Percentiles rank a stretch among this genome's conserved stretches.
These are phyloP conservation scores for Darwinula stevensoni DNA, from an alignment of 2,888 invertebrate genomes.

Conservation along the genomic window DNA sequence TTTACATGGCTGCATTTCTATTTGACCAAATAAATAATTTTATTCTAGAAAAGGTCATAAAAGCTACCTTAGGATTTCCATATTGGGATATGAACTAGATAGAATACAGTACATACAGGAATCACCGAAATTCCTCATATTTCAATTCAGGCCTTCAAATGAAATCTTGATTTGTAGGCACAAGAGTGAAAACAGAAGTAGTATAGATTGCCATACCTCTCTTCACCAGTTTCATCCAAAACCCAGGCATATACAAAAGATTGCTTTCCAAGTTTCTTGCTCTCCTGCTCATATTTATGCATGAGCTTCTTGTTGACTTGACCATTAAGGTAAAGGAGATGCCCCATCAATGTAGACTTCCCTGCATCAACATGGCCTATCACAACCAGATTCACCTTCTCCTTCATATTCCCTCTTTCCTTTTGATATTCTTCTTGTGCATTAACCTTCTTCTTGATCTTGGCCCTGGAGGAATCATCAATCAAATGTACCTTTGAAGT, in stretches of 20 bases:
- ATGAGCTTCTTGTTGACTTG: constrained; percentile 58
- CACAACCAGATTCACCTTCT: constrained; percentile 65
- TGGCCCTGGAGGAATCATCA: too few relatives aligned
- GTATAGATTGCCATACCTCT: too few relatives aligned
- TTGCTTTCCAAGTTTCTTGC: constrained; percentile 84
- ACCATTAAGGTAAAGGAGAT: constrained; percentile 55
- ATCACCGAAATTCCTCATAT: too few relatives aligned
- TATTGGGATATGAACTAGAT: too few relatives aligned
- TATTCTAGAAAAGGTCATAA: too few relatives aligned
- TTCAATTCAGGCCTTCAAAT: too few relatives aligned
- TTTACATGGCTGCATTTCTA: too few relatives aligned
- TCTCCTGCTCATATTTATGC: constrained; percentile 93
- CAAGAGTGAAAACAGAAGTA: not conserved
- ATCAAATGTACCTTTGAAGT: too few relatives aligned
- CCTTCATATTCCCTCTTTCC: constrained; percentile 48
- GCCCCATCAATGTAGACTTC: constrained; percentile 73
- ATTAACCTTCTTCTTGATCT: constrained; percentile 16
- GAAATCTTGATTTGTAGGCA: too few relatives aligned
- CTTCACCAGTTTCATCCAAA: constrained; percentile 91
- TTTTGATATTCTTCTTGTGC: constrained; percentile 30
- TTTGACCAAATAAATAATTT: too few relatives aligned
- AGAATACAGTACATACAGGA: too few relatives aligned
- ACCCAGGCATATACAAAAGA: constrained; percentile 99
- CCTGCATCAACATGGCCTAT: constrained; percentile 93
- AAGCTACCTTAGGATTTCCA: too few relatives aligned